Percentiles rank a stretch among this genome's conserved stretches.
Conservation (phyloP, 2,888 invertebrate species). For the Pocota personata region DNA sequence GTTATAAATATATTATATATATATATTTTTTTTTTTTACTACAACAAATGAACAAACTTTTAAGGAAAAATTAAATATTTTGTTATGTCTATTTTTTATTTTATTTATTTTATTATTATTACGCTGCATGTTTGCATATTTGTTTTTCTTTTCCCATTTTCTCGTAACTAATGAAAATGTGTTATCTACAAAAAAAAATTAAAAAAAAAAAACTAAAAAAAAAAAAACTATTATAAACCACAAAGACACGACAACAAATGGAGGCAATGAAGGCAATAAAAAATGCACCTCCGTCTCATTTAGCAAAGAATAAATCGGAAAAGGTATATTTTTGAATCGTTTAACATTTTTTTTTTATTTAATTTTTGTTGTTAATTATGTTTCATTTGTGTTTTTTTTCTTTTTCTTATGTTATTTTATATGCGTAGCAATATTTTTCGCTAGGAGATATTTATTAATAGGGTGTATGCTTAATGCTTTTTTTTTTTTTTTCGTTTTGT, state of each 20-base stretch:
- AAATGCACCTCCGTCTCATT: slow-evolving; percentile 93
- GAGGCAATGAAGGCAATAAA: slow-evolving; percentile 90
- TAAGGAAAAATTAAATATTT: slow-evolving; percentile 31
- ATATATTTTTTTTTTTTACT: slow-evolving; percentile 26
- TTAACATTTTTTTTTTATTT: slow-evolving; percentile 27
- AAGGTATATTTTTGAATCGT: slow-evolving; percentile 86
- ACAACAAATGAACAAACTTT: slow-evolving; percentile 35
- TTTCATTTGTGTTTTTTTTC: slow-evolving; percentile 23
- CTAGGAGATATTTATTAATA: not conserved
- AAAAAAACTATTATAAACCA: slow-evolving; percentile 10
- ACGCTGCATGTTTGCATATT: slow-evolving; percentile 71
- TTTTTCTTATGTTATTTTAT: slow-evolving; percentile 10
- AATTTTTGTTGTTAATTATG: slow-evolving; percentile 32
- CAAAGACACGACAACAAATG: slow-evolving; percentile 86
- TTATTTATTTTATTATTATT: slow-evolving; percentile 53
- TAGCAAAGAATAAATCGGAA: slow-evolving; percentile 92
- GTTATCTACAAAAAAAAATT: slow-evolving; percentile 12
- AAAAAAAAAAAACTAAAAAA: slow-evolving; percentile 24
- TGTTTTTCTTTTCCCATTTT: slow-evolving; percentile 40
- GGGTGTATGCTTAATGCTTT: slow-evolving; percentile 12
- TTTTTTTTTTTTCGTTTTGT: not conserved
- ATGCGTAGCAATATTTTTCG: not conserved
- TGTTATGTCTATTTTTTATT: slow-evolving; percentile 54
- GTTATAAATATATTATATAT: slow-evolving; percentile 12
- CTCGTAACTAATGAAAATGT: slow-evolving; percentile 16